A percentile compares a stretch with the other conserved stretches of the same genome.
Evolutionary conservation across 2,113 vertebrate genomes (phyloP).

Genomic region (Herpailurus yagouaroundi): DNA sequence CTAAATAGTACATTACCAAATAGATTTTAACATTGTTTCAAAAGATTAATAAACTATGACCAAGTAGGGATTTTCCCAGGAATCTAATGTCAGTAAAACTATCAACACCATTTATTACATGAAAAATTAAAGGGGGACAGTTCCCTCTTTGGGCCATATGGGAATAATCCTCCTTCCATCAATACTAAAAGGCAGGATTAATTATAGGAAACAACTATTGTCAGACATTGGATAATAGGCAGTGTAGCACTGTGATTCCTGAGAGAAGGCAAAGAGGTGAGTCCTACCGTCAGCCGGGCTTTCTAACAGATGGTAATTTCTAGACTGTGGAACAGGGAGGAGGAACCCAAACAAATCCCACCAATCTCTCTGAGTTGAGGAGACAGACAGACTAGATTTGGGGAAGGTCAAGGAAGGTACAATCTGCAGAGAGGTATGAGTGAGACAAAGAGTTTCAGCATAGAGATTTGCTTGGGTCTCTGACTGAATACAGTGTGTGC

Average conservation of each 20-base stretch:
- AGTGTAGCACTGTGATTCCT: background rate
- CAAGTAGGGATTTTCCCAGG: background rate
- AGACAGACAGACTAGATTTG: background rate
- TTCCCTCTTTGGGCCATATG: background rate
- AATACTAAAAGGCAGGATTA: conserved; percentile 14
- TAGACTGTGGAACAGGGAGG: background rate
- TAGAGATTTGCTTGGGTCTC: background rate
- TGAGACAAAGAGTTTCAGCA: background rate
- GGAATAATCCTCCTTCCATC: background rate
- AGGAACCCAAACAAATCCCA: background rate
- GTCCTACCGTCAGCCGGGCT: background rate
- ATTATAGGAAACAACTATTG: background rate
- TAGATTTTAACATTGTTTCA: background rate
- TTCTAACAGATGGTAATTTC: background rate
- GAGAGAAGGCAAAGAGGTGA: background rate
- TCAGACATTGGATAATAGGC: background rate
- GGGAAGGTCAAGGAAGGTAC: background rate
- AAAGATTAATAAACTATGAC: background rate
- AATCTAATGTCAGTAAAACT: background rate
- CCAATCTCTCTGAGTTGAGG: background rate
- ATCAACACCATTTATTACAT: background rate
- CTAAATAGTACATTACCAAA: background rate
- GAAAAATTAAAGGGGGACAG: background rate
- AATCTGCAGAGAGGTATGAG: background rate
- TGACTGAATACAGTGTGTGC: background rate